Percentiles rank a stretch among this genome's conserved stretches.
These are phyloP conservation scores for Yponomeuta evonymella DNA, from an alignment of 2,888 invertebrate genomes.

Conservation along the genomic window DNA sequence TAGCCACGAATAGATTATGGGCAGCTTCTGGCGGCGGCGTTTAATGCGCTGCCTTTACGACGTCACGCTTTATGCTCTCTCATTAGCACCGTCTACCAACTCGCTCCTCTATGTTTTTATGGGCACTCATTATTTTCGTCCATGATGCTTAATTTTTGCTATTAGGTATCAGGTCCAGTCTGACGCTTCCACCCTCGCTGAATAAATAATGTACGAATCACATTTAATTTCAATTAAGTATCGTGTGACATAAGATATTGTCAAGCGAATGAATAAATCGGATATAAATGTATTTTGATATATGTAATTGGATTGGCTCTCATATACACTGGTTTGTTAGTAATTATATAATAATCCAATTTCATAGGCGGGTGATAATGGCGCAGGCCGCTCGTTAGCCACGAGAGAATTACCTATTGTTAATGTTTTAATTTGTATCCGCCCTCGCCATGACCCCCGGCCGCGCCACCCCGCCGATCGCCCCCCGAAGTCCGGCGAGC, in stretches of 20 bases:
- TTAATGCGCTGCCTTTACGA: conserved; percentile 72
- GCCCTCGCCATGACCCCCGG: conserved; percentile 27
- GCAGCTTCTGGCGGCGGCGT: conserved; percentile 66
- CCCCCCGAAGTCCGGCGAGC: conserved; percentile 5
- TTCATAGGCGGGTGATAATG: conserved; percentile 62
- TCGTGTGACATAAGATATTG: not conserved
- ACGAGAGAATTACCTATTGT: conserved; percentile 66
- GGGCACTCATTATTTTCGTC: conserved; percentile 21
- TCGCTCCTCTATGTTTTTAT: conserved; percentile 49
- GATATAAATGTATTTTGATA: conserved; percentile 11
- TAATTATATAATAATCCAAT: conserved; percentile 61
- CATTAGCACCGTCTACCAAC: conserved; percentile 65
- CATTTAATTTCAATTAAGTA: not conserved
- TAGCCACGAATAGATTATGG: conserved; percentile 71
- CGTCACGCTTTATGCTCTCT: conserved; percentile 71
- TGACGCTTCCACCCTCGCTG: not conserved
- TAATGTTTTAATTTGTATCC: conserved; percentile 70
- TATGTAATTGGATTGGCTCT: conserved; percentile 15
- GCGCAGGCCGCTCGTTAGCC: conserved; percentile 62
- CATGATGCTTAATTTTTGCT: conserved; percentile 16
- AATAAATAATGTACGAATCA: not conserved
- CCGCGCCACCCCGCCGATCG: conserved; percentile 4
- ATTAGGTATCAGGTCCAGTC: not conserved
- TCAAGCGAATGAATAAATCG: conserved; percentile 2
- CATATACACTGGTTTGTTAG: conserved; percentile 26